Base-by-base conservation (phyloP, 2,888 invertebrate species). In the Sceliomorpha sp. region DNA sequence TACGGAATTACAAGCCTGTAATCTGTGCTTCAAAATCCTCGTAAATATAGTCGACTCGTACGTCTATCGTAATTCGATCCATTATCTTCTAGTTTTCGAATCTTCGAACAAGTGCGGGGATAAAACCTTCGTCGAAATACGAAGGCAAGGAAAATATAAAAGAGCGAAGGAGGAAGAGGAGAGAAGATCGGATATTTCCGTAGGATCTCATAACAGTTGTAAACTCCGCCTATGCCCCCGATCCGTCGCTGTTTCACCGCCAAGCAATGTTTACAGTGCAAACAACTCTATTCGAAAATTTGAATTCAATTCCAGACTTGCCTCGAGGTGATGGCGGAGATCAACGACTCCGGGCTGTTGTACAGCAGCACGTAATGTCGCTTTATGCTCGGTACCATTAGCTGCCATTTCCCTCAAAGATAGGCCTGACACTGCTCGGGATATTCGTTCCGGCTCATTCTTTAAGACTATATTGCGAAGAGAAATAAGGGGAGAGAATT, bases 241-340 rank as follows among this genome's bases (percentile, higher is more conserved):
- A 47, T 62, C 48, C 36, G 31, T 27, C 45, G 50, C 72, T 68
- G 73, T 76, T 79, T 73, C 75, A 59, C 47, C 64, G 58, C 39
- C 68, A 67, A 74, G 77, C 75, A 70, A 74, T 83, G 77, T 83
- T 84, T 84, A 79, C 73, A 76, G 67, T 67, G 79, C 72, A 83
- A 84, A 82, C 77, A 80, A 53, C 50, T 72, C 63, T 66, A 75
- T 75, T 72, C 72, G 76, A 77, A 80, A 81, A 81, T 82, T 80
- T 79, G 78, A 79, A 81, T 83, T 80, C 79, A 80, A 82, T 82
- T 81, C 73, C 74, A 50, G 55, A 51, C 63, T 66, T 40, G 63
- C 63, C 67, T 53, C 37, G 39, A 60, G 72, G 40, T 59, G 29
- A n/a, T 31, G 45, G 31, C 40, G 34, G 40, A 51, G 48, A 64